These are phyloP conservation scores for Tragelaphus eurycerus DNA, from an alignment of 2,797 vertebrate genomes.

Conservation along the genomic window DNA sequence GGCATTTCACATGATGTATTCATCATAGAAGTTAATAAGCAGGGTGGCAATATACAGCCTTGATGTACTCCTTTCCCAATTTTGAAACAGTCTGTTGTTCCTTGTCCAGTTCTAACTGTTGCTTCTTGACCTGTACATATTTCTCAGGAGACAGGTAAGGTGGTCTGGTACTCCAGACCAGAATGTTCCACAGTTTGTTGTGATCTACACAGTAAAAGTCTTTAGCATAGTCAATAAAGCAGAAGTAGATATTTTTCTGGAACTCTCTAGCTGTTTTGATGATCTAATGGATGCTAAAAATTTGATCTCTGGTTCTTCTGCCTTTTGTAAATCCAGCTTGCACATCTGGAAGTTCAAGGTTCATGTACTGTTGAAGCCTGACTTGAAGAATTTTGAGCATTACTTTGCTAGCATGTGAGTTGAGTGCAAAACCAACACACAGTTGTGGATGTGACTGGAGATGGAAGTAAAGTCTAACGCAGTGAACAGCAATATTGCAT, in stretches of 20 bases:
- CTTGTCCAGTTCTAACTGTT: background rate
- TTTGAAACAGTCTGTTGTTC: background rate
- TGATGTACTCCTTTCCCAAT: background rate
- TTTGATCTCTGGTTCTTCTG: background rate
- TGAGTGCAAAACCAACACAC: background rate
- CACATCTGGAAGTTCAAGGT: background rate
- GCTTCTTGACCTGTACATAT: background rate
- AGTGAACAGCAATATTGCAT: background rate
- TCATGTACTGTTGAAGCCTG: background rate
- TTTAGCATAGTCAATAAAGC: background rate
- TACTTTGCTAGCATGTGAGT: background rate
- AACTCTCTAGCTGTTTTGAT: background rate
- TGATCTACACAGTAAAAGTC: background rate
- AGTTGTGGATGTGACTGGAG: background rate
- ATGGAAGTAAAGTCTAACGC: background rate
- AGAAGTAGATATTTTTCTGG: background rate
- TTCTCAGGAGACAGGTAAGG: background rate
- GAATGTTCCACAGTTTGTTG: background rate
- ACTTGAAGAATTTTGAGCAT: background rate
- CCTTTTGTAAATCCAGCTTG: background rate
- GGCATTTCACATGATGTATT: background rate
- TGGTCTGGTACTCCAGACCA: background rate
- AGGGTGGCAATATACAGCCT: background rate
- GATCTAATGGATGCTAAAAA: background rate
- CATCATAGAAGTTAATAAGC: background rate